A percentile compares a stretch with the other conserved stretches of the same genome.
These are phyloP conservation scores for Chaetura pelagica DNA, from an alignment of 2,113 vertebrate species.

Conservation along the genomic window DNA sequence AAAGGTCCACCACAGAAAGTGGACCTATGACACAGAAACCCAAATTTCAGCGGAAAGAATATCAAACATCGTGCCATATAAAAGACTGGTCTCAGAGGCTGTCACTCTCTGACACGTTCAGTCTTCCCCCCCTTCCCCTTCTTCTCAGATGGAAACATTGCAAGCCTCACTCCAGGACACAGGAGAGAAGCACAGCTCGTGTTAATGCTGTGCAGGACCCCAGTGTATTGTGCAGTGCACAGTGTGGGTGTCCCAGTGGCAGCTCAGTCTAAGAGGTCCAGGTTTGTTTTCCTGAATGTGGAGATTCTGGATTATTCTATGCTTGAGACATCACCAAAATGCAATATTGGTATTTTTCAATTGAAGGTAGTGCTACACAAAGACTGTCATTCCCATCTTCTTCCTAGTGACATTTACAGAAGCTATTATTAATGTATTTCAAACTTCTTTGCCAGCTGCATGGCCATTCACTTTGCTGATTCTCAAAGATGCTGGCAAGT, in stretches of 20 bases:
- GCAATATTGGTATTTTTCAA: not conserved
- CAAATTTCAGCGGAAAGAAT: not conserved
- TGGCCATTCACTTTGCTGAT: not conserved
- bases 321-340: not conserved
- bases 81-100: not conserved
- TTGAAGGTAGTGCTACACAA: not conserved
- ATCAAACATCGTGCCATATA: not conserved
- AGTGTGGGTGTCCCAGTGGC: not conserved
- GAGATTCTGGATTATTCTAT: not conserved
- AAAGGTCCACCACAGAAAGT: not conserved
- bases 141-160: rapidly evolving
- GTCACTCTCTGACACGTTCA: not conserved
- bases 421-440: not conserved
- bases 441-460: not conserved
- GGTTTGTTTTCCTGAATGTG: not conserved
- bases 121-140: rapidly evolving
- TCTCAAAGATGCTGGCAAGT: not conserved
- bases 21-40: not conserved
- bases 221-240: too few species aligned
- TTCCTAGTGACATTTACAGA: not conserved
- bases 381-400: not conserved
- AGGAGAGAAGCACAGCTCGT: not conserved
- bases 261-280: not conserved
- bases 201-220: not conserved
- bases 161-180: not conserved